Percentiles rank a stretch among this genome's conserved stretches.
phyloP scores from a whole-genome alignment of 2,797 vertebrate species.

The Ptychadena robeensis region DNA sequence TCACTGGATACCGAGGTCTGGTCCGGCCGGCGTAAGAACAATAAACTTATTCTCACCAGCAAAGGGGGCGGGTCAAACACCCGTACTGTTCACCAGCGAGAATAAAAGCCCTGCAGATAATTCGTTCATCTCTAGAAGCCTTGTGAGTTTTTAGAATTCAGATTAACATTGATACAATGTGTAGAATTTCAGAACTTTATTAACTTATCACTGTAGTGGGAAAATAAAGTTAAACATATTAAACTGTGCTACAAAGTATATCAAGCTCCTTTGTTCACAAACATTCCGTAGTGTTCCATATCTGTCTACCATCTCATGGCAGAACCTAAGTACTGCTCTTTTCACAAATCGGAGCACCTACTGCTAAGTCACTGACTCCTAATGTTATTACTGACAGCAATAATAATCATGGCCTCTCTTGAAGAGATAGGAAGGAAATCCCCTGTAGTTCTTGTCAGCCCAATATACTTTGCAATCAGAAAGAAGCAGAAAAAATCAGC shows the following conservation, averaged over 20 bases:
- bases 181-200: neutral
- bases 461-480: conserved; percentile 61
- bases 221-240: conserved; percentile 22
- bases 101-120: too few relatives aligned
- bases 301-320: conserved; percentile 20
- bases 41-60: too few relatives aligned
- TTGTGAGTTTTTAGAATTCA: too few relatives aligned
- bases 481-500: conserved; percentile 53
- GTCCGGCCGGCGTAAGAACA: too few relatives aligned
- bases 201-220: neutral
- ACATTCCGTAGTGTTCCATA: neutral
- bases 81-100: too few relatives aligned
- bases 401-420: conserved; percentile 55
- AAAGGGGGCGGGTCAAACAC: too few relatives aligned
- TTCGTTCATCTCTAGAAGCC: too few relatives aligned
- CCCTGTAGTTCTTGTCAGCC: conserved; percentile 58
- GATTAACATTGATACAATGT: neutral
- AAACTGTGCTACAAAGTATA: conserved; percentile 3
- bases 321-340: conserved; percentile 32
- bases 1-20: too few relatives aligned
- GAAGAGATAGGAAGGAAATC: conserved; percentile 48
- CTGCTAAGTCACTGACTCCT: conserved; percentile 56
- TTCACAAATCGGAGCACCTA: conserved; percentile 28
- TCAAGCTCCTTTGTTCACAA: neutral
- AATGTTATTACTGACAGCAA: conserved; percentile 57